phyloP scores from a whole-genome alignment of 2,797 vertebrate species.

The Amphiprion clarkii region DNA sequence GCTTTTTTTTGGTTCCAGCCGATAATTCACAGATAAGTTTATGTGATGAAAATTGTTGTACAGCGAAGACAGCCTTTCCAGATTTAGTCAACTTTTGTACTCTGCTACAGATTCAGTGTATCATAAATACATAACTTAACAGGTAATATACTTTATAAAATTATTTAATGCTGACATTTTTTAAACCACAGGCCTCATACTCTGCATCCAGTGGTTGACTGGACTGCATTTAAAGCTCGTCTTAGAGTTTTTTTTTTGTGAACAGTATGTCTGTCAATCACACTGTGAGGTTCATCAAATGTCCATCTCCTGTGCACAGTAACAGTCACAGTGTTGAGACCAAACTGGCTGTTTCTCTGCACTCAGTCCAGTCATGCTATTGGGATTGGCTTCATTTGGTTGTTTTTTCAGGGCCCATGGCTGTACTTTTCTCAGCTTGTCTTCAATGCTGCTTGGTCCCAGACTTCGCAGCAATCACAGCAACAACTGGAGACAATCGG shows the following conservation, averaged over 20 bases:
- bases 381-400: slow-evolving; percentile 9
- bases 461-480: slow-evolving; percentile 53
- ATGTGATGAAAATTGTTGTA: slow-evolving; percentile 33
- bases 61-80: slow-evolving; percentile 26
- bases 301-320: slow-evolving; percentile 14
- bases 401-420: slow-evolving; percentile 5
- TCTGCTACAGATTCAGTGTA: slow-evolving; percentile 71
- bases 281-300: slow-evolving; percentile 4
- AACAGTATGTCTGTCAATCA: slow-evolving; percentile 46
- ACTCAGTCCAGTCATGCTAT: slow-evolving; percentile 17
- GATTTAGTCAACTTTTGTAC: slow-evolving; percentile 48
- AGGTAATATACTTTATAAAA: slow-evolving; percentile 72
- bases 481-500: slow-evolving; percentile 29
- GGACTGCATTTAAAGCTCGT: slow-evolving; percentile 48
- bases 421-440: slow-evolving; percentile 21
- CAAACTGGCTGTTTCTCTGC: slow-evolving; percentile 29
- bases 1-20: slow-evolving; percentile 25
- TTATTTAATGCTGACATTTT: slow-evolving; percentile 41
- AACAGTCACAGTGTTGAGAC: neutral
- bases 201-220: slow-evolving; percentile 31
- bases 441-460: slow-evolving; percentile 40
- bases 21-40: slow-evolving; percentile 32
- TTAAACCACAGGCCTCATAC: slow-evolving; percentile 46
- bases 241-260: slow-evolving; percentile 44
- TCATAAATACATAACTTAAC: slow-evolving; percentile 86